Evolutionary conservation across 2,113 vertebrate genomes (phyloP).

Genomic region (Toxotes chatareus): DNA sequence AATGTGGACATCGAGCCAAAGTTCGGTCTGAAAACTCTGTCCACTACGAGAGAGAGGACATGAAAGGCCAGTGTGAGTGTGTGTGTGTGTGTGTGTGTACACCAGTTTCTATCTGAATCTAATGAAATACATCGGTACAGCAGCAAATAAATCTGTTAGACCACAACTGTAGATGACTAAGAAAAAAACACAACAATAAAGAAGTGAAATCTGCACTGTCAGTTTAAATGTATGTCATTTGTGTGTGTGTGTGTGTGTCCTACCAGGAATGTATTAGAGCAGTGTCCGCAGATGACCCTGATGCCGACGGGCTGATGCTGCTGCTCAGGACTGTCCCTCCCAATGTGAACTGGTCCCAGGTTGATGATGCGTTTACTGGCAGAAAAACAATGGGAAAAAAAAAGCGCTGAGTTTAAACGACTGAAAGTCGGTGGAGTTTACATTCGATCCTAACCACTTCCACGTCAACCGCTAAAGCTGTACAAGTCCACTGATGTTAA

Average conservation of each 20-base stretch:
- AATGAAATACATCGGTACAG: too few species aligned
- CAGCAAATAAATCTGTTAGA: too few species aligned
- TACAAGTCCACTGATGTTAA: neutral
- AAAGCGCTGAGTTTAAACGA: neutral
- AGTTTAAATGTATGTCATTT: too few species aligned
- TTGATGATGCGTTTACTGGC: conserved; percentile 83
- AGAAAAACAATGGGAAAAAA: neutral
- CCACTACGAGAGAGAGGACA: conserved; percentile 81
- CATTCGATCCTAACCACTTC: neutral
- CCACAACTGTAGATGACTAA: neutral
- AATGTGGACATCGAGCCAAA: conserved; percentile 91
- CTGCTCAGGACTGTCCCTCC: conserved; percentile 68
- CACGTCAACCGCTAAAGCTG: neutral
- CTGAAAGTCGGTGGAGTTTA: neutral
- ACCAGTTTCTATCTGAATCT: too few species aligned
- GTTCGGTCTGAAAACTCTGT: conserved; percentile 90
- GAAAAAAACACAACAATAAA: neutral
- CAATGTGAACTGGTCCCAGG: conserved; percentile 78
- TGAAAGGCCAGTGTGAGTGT: neutral
- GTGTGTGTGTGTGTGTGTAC: neutral
- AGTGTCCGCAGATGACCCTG: conserved; percentile 82
- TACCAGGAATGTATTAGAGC: conserved; percentile 82
- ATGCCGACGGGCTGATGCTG: conserved; percentile 74
- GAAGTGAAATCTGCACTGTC: neutral
- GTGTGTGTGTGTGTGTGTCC: neutral